A percentile compares a stretch with the other conserved stretches of the same genome.
These are phyloP conservation scores for Chaetodon trifasciatus DNA, from an alignment of 2,797 vertebrate genomes.

Conservation along the genomic window DNA sequence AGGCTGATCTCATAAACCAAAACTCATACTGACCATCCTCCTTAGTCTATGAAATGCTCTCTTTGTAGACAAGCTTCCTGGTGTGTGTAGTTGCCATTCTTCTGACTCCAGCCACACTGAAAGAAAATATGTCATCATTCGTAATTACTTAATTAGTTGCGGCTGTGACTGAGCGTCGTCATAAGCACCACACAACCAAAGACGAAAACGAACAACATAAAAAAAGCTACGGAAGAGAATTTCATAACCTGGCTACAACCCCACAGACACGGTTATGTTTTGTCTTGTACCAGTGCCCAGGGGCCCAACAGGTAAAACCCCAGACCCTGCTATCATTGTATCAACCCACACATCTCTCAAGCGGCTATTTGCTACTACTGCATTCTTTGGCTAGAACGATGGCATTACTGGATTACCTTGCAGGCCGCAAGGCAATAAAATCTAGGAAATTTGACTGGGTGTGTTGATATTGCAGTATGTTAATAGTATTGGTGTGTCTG, in stretches of 20 bases:
- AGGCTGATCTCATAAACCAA: slow-evolving; percentile 29
- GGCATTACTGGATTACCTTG: slow-evolving; percentile 16
- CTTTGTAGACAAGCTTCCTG: slow-evolving; percentile 5
- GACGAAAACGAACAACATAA: background rate
- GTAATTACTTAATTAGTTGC: slow-evolving; percentile 52
- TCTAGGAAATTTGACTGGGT: background rate
- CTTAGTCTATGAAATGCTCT: slow-evolving; percentile 16
- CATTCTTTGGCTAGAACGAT: slow-evolving; percentile 15
- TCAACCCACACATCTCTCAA: background rate
- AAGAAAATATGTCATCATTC: slow-evolving; percentile 56
- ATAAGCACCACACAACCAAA: slow-evolving; percentile 2
- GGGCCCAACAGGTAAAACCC: slow-evolving; percentile 2
- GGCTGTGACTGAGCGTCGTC: slow-evolving; percentile 35
- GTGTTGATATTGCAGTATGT: slow-evolving; percentile 6
- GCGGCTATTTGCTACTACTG: background rate
- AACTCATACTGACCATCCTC: slow-evolving; percentile 9
- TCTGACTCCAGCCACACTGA: slow-evolving; percentile 15
- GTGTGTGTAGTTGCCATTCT: slow-evolving; percentile 38
- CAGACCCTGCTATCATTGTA: background rate
- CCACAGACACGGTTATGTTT: background rate
- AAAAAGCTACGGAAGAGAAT: background rate
- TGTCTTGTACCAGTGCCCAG: background rate
- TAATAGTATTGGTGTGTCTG: background rate
- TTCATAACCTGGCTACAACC: background rate
- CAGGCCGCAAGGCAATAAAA: background rate